Evolutionary conservation across 2,888 invertebrate genomes (phyloP), one percentile per base, ranked within the genome.

Genomic region (Drosophila histrio): DNA sequence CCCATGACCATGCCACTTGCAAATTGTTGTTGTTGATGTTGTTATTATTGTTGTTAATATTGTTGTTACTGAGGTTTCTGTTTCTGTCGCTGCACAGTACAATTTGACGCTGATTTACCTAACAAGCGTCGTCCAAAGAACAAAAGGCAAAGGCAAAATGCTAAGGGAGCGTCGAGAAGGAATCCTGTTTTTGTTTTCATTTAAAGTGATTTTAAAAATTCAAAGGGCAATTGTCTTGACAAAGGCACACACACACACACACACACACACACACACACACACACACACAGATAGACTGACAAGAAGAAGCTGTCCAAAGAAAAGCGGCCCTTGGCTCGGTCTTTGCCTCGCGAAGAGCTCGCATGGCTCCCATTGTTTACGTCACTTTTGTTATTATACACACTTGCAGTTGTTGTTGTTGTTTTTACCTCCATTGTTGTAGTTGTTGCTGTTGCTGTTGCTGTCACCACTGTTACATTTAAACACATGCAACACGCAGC

Each of bases 171-270:
- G 59, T 36, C 44, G 38, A 32, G 43, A 52, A 49, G 59, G 47
- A 53, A 63, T 75, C 47, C 58, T 70, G 83, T 79, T 87, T 82
- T 84, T 82, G 83, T 84, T 86, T 86, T 86, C 83, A 76, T 76
- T 88, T 86, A 83, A 85, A 88, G 76, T 79, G 83, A 84, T 88
- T 88, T 88, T 76, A 85, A 85, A 86, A 88, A 88, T 88, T 72
- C 82, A 80, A 86, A 88, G 82, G 82, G 76, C 79, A 80, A 87
- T 89, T 87, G 87, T 87, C 77, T 74, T 71, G 61, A 57, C 69
- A 65, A 49, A 72, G 54, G 53, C 50, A 60, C 49, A 74, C 36
- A 46, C 38, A 47, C 34, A 26, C 34, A 32, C 34, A 52, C 41
- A 61, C 15, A 68, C 30, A 39, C 36, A 21, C 59, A 44, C 2